Conservation (phyloP, 2,797 vertebrate genomes). For the Acanthopagrus latus region DNA sequence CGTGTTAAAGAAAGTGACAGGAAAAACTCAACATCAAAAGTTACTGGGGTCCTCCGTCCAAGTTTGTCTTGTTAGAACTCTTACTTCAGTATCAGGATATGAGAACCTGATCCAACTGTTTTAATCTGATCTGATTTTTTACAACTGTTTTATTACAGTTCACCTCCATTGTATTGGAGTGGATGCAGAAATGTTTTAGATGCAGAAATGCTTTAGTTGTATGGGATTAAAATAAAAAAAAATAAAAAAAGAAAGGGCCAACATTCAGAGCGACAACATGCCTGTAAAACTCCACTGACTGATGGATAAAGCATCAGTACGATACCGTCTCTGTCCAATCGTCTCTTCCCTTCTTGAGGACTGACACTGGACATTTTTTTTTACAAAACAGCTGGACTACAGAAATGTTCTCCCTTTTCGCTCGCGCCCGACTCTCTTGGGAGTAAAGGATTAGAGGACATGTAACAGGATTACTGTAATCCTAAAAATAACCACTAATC, state of each 20-base stretch:
- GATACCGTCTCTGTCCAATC: neutral
- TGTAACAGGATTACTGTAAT: constrained; percentile 69
- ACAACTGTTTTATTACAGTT: neutral
- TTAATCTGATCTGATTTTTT: neutral
- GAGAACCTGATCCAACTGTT: neutral
- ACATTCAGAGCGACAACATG: neutral
- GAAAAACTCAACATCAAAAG: too few relatives aligned
- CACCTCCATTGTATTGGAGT: neutral
- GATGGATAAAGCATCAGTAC: constrained; percentile 3
- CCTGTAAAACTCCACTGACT: neutral
- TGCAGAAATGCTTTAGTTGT: neutral
- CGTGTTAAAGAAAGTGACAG: too few relatives aligned
- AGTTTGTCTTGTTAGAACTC: too few relatives aligned
- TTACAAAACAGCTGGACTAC: constrained; percentile 4
- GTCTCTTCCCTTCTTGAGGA: neutral
- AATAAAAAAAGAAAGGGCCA: neutral
- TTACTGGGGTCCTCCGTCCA: too few relatives aligned
- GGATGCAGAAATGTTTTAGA: neutral
- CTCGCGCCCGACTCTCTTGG: constrained; percentile 23
- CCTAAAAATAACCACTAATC: constrained; percentile 66
- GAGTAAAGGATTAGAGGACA: constrained; percentile 48
- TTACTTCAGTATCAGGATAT: too few relatives aligned
- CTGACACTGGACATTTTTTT: constrained; percentile 4
- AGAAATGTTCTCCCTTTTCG: constrained; percentile 11
- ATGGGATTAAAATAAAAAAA: too few relatives aligned